Evolutionary conservation across 2,888 invertebrate species (phyloP).

Genomic region (Orthonychiurus folsomi): DNA sequence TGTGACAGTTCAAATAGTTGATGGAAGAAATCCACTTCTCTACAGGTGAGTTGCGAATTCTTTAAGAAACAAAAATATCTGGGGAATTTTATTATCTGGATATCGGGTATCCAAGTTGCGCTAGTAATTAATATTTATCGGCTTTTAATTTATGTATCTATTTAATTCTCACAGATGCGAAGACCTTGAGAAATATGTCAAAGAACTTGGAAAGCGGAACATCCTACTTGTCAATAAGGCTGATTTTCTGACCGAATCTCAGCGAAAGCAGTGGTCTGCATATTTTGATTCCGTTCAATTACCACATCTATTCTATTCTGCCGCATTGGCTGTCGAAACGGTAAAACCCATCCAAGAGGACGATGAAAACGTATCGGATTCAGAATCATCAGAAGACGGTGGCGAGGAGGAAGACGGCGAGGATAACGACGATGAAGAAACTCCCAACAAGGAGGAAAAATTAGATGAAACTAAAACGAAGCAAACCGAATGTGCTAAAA

Average conservation of each 20-base stretch:
- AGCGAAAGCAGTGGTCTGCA: slow-evolving; percentile 73
- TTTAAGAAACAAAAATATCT: not conserved
- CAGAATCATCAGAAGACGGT: slow-evolving; percentile 24
- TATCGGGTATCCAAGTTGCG: too few species aligned
- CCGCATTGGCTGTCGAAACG: slow-evolving; percentile 46
- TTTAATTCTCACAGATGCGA: slow-evolving; percentile 52
- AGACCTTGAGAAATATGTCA: slow-evolving; percentile 80
- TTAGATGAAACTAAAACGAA: slow-evolving; percentile 25
- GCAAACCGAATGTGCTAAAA: slow-evolving; percentile 42
- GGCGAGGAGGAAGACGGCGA: slow-evolving; percentile 20
- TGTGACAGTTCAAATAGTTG: slow-evolving; percentile 85
- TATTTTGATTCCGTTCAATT: slow-evolving; percentile 66
- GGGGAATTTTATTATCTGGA: not conserved
- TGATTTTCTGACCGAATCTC: slow-evolving; percentile 72
- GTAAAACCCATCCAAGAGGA: slow-evolving; percentile 12
- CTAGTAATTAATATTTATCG: too few species aligned
- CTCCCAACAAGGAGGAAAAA: slow-evolving; percentile 11
- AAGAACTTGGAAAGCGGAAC: slow-evolving; percentile 69
- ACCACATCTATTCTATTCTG: slow-evolving; percentile 83
- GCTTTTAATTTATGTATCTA: not conserved
- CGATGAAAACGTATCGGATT: slow-evolving; percentile 29
- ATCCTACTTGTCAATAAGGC: slow-evolving; percentile 91
- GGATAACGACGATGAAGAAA: slow-evolving; percentile 8
- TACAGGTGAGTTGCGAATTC: slow-evolving; percentile 58
- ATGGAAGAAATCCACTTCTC: slow-evolving; percentile 89